Percentiles rank a stretch among this genome's conserved stretches.
Conservation (phyloP, 1,140 invertebrate genomes). For the Idris sp. region DNA sequence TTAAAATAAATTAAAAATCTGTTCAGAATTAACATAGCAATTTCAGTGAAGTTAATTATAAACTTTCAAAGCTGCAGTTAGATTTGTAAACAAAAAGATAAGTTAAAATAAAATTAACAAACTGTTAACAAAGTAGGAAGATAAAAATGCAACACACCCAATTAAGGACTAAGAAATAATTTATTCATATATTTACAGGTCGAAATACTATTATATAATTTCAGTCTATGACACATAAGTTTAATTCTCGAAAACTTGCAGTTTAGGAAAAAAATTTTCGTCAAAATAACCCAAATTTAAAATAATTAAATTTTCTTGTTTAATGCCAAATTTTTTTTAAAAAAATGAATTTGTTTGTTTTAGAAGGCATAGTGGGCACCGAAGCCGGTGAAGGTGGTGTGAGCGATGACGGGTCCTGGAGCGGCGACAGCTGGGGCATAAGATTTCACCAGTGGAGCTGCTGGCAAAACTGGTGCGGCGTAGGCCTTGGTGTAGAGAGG, state of each 20-base stretch:
- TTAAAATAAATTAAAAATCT: too few relatives aligned
- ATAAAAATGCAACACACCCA: neutral
- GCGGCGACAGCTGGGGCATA: constrained; percentile 40
- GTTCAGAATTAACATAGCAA: too few relatives aligned
- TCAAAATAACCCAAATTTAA: too few relatives aligned
- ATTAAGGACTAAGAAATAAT: constrained; percentile 25
- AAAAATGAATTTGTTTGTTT: too few relatives aligned
- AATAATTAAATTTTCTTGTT: too few relatives aligned
- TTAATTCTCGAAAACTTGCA: neutral
- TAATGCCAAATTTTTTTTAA: too few relatives aligned
- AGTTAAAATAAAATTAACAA: too few relatives aligned
- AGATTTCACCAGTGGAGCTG: constrained; percentile 50
- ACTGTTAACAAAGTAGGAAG: too few relatives aligned
- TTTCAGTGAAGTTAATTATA: too few relatives aligned
- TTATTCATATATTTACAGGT: constrained; percentile 35
- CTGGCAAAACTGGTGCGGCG: constrained; percentile 29
- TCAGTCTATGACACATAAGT: constrained; percentile 7
- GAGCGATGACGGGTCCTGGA: constrained; percentile 52
- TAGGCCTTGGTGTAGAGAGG: constrained; percentile 22
- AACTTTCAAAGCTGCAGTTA: too few relatives aligned
- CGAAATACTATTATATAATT: constrained; percentile 1
- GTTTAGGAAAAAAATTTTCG: too few relatives aligned
- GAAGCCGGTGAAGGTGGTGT: constrained; percentile 50
- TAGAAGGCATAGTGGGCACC: constrained; percentile 52
- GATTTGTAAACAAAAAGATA: too few relatives aligned